Base-by-base conservation (phyloP, 2,888 invertebrate genomes). In the Acheta domesticus region DNA sequence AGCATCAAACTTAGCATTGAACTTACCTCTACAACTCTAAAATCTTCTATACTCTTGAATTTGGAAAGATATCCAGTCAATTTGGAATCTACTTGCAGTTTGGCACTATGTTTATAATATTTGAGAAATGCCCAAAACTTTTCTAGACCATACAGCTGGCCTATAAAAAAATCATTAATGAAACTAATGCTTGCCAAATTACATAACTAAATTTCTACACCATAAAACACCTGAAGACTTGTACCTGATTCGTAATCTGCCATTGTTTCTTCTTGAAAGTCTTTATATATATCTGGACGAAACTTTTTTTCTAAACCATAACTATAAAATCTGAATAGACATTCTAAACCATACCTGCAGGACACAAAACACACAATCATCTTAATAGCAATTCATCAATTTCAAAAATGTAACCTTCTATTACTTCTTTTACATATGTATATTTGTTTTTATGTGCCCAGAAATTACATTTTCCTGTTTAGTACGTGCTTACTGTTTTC, bases 51-150 rank as follows among this genome's bases (percentile, higher is more conserved):
- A 82, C 91, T 95, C 85, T 95, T 93, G 87, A 95, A 97, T 85
- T 93, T 93, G 80, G 91, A 89, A 80, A 97, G 88, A 85, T 92
- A 91, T 79, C 92, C 93, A 81, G 91, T 89, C 75, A 97, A 88
- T 84, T 91, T 91, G 1, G 93, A 89, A 82, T 93, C 93, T 73
- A 96, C 94, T 81, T 92, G 91, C 77, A 96, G 88, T 82, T 93
- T 92, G 48, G 88, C 89, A 50, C 93, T 91, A 85, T 95, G 92
- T 86, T 94, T 96, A 88, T 96, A 98, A 89, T 98, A 99, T 88
- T 98, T 98, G 80, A 97, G 89, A 90, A 99, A 99, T 77, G 98
- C 98, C 97, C 99, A 98, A 88, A 99, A 99, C 87, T 99, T 99
- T 89, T 99, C 99, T 83, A 99, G 88, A 48, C 99, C 99, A 88